Evolutionary conservation across 2,113 vertebrate species (phyloP).

Genomic region (Cebidichthys violaceus): DNA sequence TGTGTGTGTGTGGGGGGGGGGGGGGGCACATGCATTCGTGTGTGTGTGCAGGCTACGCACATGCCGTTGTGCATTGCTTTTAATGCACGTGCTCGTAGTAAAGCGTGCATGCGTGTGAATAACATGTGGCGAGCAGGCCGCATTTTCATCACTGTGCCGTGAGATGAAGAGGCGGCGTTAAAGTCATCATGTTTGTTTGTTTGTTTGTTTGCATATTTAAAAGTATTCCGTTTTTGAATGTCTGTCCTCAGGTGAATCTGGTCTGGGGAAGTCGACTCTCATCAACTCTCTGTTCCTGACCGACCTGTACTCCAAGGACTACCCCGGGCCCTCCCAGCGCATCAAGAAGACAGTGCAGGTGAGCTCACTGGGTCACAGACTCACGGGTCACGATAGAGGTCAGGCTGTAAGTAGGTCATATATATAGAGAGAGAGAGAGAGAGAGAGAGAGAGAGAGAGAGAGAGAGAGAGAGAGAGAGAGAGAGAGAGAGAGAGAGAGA

Average conservation of each 20-base stretch:
- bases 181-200: neutral
- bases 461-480: slow-evolving; percentile 10
- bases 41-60: slow-evolving; percentile 6
- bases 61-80: slow-evolving; percentile 5
- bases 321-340: slow-evolving; percentile 84
- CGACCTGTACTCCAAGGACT: slow-evolving; percentile 86
- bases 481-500: neutral
- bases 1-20: neutral
- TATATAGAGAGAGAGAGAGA: neutral
- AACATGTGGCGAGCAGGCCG: neutral
- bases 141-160: neutral
- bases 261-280: slow-evolving; percentile 86
- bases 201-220: neutral
- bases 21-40: no score
- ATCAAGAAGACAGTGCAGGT: slow-evolving; percentile 88
- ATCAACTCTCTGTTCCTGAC: slow-evolving; percentile 87
- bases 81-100: neutral
- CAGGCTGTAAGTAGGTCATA: neutral
- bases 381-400: neutral
- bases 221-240: slow-evolving; percentile 11
- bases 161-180: neutral
- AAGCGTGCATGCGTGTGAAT: neutral
- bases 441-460: neutral
- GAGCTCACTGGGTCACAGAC: neutral
- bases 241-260: slow-evolving; percentile 82